These are phyloP conservation scores for Pheosia gnoma DNA, from an alignment of 2,888 invertebrate species.

Conservation along the genomic window DNA sequence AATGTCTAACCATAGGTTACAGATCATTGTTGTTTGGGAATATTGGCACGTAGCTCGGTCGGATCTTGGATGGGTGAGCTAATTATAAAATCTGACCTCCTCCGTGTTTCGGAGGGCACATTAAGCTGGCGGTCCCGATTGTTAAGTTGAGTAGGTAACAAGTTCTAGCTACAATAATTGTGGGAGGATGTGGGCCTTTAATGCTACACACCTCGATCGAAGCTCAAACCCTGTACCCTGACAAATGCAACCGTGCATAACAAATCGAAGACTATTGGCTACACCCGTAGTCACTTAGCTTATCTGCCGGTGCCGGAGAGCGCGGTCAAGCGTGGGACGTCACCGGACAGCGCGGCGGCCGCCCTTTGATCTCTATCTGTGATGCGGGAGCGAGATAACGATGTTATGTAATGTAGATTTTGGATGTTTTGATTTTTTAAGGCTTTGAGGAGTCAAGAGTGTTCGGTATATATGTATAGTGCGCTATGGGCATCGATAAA, in stretches of 20 bases:
- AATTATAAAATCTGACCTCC: too few relatives aligned
- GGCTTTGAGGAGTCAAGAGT: neutral
- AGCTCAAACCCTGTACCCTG: neutral
- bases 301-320: conserved; percentile 7
- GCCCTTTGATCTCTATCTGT: conserved; percentile 26
- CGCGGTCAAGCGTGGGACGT: conserved; percentile 30
- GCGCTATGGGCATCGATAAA: too few relatives aligned
- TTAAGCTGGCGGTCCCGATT: too few relatives aligned
- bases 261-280: conserved; percentile 4
- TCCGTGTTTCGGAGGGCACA: too few relatives aligned
- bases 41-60: too few relatives aligned
- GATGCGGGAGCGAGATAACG: conserved; percentile 25
- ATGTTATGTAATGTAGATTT: conserved; percentile 2
- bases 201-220: neutral
- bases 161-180: too few relatives aligned
- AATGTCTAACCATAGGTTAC: too few relatives aligned
- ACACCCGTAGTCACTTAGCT: conserved; percentile 8
- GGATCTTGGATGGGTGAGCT: too few relatives aligned
- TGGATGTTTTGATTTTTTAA: neutral
- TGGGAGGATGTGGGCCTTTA: neutral
- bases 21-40: too few relatives aligned
- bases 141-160: too few relatives aligned
- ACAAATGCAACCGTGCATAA: conserved; percentile 3
- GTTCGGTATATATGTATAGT: too few relatives aligned
- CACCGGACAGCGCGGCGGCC: conserved; percentile 33